These are phyloP conservation scores for Malacosoma neustria DNA, from an alignment of 2,888 invertebrate genomes.

Conservation along the genomic window DNA sequence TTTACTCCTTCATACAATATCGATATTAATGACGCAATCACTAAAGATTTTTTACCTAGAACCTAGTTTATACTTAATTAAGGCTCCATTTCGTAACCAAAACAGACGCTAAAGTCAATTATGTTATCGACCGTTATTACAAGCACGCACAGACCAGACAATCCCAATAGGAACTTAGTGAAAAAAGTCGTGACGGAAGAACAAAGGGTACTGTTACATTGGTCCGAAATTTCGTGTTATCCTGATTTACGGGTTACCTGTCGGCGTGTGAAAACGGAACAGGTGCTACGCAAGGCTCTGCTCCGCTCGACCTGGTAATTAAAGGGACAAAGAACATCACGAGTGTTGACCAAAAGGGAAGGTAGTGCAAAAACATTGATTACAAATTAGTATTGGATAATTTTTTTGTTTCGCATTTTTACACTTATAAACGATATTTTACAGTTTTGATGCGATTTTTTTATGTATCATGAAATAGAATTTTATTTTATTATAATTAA, in stretches of 20 bases:
- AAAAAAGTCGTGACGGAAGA: constrained; percentile 30
- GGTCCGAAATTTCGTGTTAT: constrained; percentile 39
- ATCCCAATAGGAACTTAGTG: neutral
- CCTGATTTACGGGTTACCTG: constrained; percentile 38
- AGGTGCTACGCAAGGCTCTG: constrained; percentile 59
- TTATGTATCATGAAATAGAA: no score
- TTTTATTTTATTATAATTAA: no score
- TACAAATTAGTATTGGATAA: neutral
- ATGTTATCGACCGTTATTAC: neutral
- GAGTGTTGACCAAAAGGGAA: constrained; percentile 27
- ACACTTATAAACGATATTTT: no score
- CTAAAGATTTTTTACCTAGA: no score
- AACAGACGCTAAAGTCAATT: no score
- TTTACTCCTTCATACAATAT: no score
- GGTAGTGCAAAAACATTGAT: neutral
- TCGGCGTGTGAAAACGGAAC: constrained; percentile 68
- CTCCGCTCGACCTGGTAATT: constrained; percentile 55
- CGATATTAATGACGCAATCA: no score
- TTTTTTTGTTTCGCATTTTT: no score
- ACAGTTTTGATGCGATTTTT: no score
- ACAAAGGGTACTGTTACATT: constrained; percentile 56
- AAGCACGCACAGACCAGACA: neutral
- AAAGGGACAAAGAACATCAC: constrained; percentile 58
- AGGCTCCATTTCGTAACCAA: no score
- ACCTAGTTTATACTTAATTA: no score